Conservation (phyloP, 2,113 vertebrate genomes). For the Osmerus mordax region DNA sequence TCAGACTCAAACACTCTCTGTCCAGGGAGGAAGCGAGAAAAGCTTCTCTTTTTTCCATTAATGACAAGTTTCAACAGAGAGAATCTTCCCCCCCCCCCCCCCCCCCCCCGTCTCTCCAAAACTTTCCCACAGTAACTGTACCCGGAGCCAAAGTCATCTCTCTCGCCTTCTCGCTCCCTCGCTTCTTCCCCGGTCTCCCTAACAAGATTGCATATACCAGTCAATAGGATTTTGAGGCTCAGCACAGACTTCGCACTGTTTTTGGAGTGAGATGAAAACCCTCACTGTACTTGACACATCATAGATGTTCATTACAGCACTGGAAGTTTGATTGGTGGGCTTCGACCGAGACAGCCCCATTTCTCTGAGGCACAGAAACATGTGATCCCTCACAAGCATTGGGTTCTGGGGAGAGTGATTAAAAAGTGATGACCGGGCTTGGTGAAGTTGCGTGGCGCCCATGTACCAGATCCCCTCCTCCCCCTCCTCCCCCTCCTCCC, state of each 20-base stretch:
- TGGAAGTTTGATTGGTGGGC: neutral
- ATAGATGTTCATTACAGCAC: conserved; percentile 2
- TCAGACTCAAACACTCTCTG: too few relatives aligned
- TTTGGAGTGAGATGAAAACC: neutral
- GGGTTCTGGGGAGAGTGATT: neutral
- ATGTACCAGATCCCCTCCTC: neutral
- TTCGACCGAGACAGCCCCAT: conserved; percentile 1
- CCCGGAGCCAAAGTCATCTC: too few relatives aligned
- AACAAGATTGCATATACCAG: neutral
- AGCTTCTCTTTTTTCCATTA: neutral
- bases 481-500: neutral
- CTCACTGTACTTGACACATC: neutral
- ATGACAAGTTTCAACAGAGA: neutral
- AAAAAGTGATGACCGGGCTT: neutral
- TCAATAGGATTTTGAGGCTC: neutral
- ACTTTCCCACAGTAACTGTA: too few relatives aligned
- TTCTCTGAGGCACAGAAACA: neutral
- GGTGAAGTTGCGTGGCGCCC: neutral
- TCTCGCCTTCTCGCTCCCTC: too few relatives aligned
- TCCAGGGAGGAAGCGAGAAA: too few relatives aligned
- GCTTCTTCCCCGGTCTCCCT: neutral
- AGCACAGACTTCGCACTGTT: neutral
- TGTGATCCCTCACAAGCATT: neutral
- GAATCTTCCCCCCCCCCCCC: too few relatives aligned
- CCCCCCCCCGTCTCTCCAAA: too few relatives aligned